Evolutionary conservation across 2,888 invertebrate genomes (phyloP).

Genomic region (Deilephila elpenor): DNA sequence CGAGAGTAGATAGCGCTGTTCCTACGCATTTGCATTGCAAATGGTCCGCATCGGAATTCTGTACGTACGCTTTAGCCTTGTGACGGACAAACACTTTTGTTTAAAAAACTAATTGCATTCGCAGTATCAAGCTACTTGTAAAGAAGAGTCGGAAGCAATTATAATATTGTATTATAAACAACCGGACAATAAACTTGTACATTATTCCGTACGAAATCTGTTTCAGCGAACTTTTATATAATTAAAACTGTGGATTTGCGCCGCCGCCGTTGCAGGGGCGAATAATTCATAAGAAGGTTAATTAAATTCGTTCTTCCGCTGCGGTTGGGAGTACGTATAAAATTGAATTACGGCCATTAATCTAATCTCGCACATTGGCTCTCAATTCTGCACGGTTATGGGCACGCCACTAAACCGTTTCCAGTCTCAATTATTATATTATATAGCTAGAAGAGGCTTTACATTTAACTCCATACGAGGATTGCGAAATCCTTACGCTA

Average conservation of each 20-base stretch:
- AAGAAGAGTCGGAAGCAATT: not conserved
- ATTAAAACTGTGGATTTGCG: constrained; percentile 65
- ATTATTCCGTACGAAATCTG: constrained; percentile 55
- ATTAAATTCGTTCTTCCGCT: constrained; percentile 62
- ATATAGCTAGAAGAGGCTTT: not conserved
- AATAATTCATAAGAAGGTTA: constrained; percentile 71
- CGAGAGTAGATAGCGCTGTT: constrained; percentile 55
- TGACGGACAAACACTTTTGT: constrained; percentile 47
- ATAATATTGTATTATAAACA: constrained; percentile 30
- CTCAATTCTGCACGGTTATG: constrained; percentile 33
- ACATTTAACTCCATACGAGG: constrained; percentile 18
- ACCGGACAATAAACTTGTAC: constrained; percentile 47
- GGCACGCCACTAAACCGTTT: constrained; percentile 40
- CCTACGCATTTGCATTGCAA: constrained; percentile 72
- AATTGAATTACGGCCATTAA: constrained; percentile 56
- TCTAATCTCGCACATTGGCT: constrained; percentile 48
- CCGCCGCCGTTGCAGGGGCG: constrained; percentile 54
- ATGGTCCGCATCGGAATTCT: constrained; percentile 60
- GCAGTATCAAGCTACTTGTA: not conserved
- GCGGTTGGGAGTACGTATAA: constrained; percentile 52
- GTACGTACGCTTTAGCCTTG: constrained; percentile 47
- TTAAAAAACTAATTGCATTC: constrained; percentile 35
- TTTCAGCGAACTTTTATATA: constrained; percentile 58
- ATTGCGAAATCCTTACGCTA: constrained; percentile 20
- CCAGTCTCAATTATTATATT: constrained; percentile 36